These are phyloP conservation scores for Urophycis tenuis DNA, from an alignment of 2,797 vertebrate genomes.

Conservation along the genomic window DNA sequence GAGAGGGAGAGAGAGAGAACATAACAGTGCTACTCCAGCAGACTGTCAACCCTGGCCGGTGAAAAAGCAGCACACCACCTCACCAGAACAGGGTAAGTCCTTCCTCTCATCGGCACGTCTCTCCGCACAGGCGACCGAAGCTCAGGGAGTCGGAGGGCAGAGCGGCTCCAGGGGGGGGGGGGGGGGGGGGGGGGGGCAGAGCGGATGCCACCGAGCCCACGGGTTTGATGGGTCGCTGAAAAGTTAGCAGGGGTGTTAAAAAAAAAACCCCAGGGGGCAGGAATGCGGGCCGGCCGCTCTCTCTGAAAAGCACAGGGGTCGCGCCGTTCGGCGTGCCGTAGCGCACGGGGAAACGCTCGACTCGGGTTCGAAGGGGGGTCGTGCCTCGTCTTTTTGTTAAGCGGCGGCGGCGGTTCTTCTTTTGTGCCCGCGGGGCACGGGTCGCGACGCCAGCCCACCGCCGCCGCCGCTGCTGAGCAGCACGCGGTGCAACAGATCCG, in stretches of 20 bases:
- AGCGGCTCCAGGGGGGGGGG: background rate
- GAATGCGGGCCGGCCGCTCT: background rate
- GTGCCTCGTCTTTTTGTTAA: background rate
- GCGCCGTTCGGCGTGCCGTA: background rate
- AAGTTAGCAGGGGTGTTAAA: slow-evolving; percentile 20
- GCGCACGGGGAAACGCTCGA: background rate
- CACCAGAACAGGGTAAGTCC: slow-evolving; percentile 66
- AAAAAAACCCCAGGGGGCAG: slow-evolving; percentile 11
- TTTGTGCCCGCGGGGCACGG: too few relatives aligned
- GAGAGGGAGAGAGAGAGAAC: slow-evolving; percentile 34
- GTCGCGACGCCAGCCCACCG: too few relatives aligned
- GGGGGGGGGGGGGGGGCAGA: too few relatives aligned
- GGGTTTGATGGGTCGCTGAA: slow-evolving; percentile 16
- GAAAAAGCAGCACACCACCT: slow-evolving; percentile 45
- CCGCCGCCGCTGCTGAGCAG: background rate
- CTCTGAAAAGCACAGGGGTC: background rate
- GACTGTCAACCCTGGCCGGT: slow-evolving; percentile 57
- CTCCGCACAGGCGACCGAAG: slow-evolving; percentile 14
- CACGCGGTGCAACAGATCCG: background rate
- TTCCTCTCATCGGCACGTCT: slow-evolving; percentile 29
- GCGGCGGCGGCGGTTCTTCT: too few relatives aligned
- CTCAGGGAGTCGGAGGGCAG: background rate
- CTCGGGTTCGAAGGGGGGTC: background rate
- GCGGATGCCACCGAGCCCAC: background rate
- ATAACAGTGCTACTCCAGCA: slow-evolving; percentile 59